Conservation (phyloP, 1,140 invertebrate genomes). For the Cheumatopsyche charites region DNA sequence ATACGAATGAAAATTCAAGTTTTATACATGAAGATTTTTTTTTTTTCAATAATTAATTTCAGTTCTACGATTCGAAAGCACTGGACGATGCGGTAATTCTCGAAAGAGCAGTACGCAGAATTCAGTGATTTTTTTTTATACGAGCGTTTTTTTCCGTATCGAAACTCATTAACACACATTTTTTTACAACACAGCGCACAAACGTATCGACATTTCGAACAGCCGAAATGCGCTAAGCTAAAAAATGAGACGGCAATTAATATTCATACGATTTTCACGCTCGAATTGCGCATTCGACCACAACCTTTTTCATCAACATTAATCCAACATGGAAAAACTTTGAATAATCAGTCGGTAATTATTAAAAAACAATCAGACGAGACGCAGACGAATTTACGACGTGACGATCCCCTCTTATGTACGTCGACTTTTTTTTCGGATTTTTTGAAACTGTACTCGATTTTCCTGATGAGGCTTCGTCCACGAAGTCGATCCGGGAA, state of each 20-base stretch:
- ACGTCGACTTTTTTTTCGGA: not conserved
- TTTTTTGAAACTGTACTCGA: constrained; percentile 18
- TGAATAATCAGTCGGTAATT: not conserved
- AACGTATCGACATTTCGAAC: not conserved
- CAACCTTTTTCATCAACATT: too few relatives aligned
- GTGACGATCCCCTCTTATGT: constrained; percentile 9
- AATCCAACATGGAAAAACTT: not conserved
- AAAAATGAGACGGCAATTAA: not conserved
- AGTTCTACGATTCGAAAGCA: not conserved
- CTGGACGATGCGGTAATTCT: not conserved
- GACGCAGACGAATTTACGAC: not conserved
- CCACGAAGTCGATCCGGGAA: constrained; percentile 16
- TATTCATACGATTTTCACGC: not conserved
- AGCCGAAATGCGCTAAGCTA: not conserved
- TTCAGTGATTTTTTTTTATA: constrained; percentile 1
- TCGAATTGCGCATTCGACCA: not conserved
- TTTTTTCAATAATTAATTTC: too few relatives aligned
- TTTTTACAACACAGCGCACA: not conserved
- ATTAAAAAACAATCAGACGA: too few relatives aligned
- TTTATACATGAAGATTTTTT: too few relatives aligned
- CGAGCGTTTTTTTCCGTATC: constrained; percentile 5
- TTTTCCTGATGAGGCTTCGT: not conserved
- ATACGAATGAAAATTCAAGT: too few relatives aligned
- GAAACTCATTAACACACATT: constrained; percentile 25
- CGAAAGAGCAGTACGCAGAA: not conserved